Percentiles rank a stretch among this genome's conserved stretches.
These are phyloP conservation scores for Chamaetylas fuelleborni DNA, from an alignment of 2,113 vertebrate genomes.

Conservation along the genomic window DNA sequence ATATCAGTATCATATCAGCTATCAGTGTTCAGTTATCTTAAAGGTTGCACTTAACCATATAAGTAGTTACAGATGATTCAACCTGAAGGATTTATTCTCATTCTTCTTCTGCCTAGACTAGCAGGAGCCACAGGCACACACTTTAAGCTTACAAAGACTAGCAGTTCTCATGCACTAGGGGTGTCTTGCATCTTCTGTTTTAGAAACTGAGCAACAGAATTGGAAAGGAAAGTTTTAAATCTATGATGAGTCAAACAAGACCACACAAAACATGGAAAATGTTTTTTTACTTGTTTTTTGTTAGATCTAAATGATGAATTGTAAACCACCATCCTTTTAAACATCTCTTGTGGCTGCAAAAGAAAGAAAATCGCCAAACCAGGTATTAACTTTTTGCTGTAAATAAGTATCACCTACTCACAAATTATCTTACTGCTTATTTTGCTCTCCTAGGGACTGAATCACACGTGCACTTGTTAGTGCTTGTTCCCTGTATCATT, in stretches of 20 bases:
- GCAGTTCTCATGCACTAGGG: slow-evolving; percentile 32
- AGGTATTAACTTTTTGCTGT: slow-evolving; percentile 19
- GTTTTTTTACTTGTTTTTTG: slow-evolving; percentile 84
- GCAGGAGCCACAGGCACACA: background rate
- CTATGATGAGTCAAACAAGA: background rate
- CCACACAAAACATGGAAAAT: slow-evolving; percentile 22
- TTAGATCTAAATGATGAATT: slow-evolving; percentile 93
- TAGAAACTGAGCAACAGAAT: background rate
- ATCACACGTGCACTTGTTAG: background rate
- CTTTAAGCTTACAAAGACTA: background rate
- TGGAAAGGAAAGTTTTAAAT: background rate
- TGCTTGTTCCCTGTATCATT: background rate
- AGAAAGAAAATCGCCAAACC: slow-evolving; percentile 62
- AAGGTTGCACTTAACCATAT: background rate
- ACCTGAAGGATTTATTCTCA: background rate
- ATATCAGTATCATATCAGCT: background rate
- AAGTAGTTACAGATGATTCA: background rate
- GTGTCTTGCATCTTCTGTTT: background rate
- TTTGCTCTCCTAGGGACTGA: background rate
- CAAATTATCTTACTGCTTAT: background rate
- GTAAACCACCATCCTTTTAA: slow-evolving; percentile 98
- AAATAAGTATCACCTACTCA: background rate
- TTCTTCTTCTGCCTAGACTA: background rate
- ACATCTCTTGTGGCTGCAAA: slow-evolving; percentile 95
- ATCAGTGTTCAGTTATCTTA: background rate